Conservation (phyloP, 1,140 invertebrate species). For the Hycleus cichorii region DNA sequence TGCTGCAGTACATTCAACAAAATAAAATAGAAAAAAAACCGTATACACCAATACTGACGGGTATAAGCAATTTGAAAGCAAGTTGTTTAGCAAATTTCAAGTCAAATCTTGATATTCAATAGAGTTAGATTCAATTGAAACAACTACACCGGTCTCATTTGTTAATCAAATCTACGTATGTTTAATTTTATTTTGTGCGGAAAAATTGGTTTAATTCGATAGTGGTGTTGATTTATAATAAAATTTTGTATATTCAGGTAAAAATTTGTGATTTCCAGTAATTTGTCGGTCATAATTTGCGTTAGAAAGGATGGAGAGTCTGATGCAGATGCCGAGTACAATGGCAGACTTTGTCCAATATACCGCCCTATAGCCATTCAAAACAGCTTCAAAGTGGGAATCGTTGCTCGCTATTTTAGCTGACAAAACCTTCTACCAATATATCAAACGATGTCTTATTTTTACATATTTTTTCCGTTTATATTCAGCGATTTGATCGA, state of each 20-base stretch:
- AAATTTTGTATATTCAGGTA: slow-evolving; percentile 12
- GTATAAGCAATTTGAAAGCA: not conserved
- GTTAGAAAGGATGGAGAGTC: slow-evolving; percentile 17
- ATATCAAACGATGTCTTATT: slow-evolving; percentile 33
- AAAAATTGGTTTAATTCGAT: not conserved
- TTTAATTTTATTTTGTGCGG: too few relatives aligned
- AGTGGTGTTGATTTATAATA: not conserved
- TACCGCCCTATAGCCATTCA: slow-evolving; percentile 29
- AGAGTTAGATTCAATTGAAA: too few relatives aligned
- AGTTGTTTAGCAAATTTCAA: not conserved
- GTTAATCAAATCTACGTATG: too few relatives aligned
- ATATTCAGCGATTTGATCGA: slow-evolving; percentile 13
- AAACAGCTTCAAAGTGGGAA: slow-evolving; percentile 32
- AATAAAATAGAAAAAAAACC: not conserved
- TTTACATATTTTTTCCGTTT: slow-evolving; percentile 28
- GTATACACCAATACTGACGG: not conserved
- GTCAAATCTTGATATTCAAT: too few relatives aligned
- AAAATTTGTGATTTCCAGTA: slow-evolving; percentile 15
- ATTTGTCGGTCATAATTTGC: slow-evolving; percentile 19
- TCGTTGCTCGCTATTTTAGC: slow-evolving; percentile 32
- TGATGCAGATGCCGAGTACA: slow-evolving; percentile 24
- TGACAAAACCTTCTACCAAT: slow-evolving; percentile 34
- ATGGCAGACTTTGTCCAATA: slow-evolving; percentile 21
- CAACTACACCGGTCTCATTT: too few relatives aligned
- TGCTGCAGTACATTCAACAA: slow-evolving; percentile 3